Percentiles rank a stretch among this genome's conserved stretches.
Evolutionary conservation across 2,113 vertebrate genomes (phyloP).

Genomic region (Bolborhynchus lineola): DNA sequence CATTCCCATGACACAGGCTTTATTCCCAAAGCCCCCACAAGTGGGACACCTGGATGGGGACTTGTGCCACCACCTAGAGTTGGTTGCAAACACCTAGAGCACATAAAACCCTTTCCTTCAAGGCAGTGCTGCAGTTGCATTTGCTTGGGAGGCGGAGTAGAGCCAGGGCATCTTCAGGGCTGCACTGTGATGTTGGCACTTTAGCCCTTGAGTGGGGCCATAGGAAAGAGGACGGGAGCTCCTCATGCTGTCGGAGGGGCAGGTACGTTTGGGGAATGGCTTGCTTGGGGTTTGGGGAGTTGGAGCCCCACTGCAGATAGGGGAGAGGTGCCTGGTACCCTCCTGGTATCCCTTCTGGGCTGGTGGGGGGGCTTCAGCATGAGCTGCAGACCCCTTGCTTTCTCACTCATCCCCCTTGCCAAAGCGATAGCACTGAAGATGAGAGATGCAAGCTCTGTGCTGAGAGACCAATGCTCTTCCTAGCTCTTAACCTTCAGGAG

Average conservation of each 20-base stretch:
- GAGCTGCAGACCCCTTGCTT: background rate
- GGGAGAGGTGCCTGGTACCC: background rate
- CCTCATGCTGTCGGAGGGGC: rapidly evolving
- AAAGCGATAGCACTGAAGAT: rapidly evolving
- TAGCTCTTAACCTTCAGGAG: background rate
- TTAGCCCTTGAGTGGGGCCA: rapidly evolving
- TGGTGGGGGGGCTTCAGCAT: background rate
- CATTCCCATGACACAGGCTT: background rate
- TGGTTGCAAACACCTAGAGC: background rate
- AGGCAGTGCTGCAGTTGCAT: background rate
- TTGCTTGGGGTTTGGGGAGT: rapidly evolving
- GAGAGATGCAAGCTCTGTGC: background rate
- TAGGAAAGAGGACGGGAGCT: background rate
- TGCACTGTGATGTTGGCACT: background rate
- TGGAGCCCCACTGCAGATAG: background rate
- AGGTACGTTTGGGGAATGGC: background rate
- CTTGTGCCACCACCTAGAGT: background rate
- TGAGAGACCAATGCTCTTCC: rapidly evolving
- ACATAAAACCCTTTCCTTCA: background rate
- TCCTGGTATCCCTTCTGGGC: background rate
- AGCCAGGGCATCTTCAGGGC: background rate
- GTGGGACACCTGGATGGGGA: background rate
- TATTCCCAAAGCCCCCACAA: background rate
- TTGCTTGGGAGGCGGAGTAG: background rate
- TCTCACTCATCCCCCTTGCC: background rate